These are phyloP conservation scores for Neoarius graeffei DNA, from an alignment of 2,113 vertebrate genomes.

Conservation along the genomic window DNA sequence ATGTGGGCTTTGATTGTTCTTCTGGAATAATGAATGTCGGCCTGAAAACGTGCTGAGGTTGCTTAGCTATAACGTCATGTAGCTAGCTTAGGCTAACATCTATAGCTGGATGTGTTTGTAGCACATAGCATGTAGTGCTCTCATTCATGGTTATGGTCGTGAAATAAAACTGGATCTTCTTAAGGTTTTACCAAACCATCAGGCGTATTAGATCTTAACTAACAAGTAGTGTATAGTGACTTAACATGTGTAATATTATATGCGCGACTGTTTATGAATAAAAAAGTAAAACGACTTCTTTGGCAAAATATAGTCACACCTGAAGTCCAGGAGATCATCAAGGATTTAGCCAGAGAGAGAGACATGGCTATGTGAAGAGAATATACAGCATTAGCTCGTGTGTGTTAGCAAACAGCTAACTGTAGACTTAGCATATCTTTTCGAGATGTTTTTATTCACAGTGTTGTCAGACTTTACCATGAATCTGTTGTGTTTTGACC, in stretches of 20 bases:
- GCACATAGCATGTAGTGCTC: neutral
- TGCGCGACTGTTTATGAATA: neutral
- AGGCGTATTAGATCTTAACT: neutral
- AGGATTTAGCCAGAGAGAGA: no score
- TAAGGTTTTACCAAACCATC: neutral
- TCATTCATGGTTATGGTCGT: neutral
- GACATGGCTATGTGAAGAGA: no score
- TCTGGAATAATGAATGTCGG: neutral
- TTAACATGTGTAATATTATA: no score
- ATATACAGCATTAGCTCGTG: neutral
- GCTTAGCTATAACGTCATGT: neutral
- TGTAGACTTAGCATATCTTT: neutral
- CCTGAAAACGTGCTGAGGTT: constrained; percentile 2
- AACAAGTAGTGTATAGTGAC: neutral
- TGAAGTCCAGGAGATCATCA: neutral
- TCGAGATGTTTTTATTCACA: neutral
- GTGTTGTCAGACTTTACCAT: neutral
- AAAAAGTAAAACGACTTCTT: neutral
- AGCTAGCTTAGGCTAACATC: constrained; percentile 24
- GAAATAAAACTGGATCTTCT: neutral
- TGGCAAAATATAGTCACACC: neutral
- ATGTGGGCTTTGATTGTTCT: neutral
- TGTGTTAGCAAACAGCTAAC: neutral
- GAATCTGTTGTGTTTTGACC: neutral
- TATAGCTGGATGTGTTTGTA: neutral